These are phyloP conservation scores for Agonopterix arenella DNA, from an alignment of 2,888 invertebrate species.

Conservation along the genomic window DNA sequence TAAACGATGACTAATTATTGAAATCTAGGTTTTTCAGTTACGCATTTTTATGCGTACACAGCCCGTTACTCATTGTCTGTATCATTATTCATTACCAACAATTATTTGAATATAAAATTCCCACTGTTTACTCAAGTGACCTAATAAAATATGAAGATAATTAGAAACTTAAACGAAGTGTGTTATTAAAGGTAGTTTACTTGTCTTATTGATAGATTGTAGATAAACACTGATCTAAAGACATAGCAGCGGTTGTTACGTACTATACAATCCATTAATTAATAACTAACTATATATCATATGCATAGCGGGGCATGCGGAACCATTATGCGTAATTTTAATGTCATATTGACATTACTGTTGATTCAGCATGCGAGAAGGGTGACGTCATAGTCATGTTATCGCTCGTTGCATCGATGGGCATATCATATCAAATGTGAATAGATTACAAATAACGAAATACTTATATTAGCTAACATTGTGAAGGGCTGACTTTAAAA, in stretches of 20 bases:
- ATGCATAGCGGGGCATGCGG: constrained; percentile 25
- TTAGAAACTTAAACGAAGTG: constrained; percentile 17
- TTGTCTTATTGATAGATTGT: constrained; percentile 19
- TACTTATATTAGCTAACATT: too few relatives aligned
- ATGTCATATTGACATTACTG: constrained; percentile 33
- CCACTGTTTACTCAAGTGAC: constrained; percentile 11
- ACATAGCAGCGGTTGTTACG: too few relatives aligned
- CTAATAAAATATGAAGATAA: constrained; percentile 16
- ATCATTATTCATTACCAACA: not conserved
- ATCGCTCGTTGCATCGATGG: constrained; percentile 32
- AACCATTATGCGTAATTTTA: constrained; percentile 29
- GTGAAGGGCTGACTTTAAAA: too few relatives aligned
- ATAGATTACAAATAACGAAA: too few relatives aligned
- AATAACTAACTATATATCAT: not conserved
- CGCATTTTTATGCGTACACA: too few relatives aligned
- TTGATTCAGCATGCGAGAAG: constrained; percentile 34
- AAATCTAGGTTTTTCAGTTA: too few relatives aligned
- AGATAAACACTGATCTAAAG: constrained; percentile 22
- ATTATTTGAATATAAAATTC: constrained; percentile 1
- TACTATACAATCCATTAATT: too few relatives aligned
- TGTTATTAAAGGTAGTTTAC: constrained; percentile 19
- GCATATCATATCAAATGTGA: too few relatives aligned
- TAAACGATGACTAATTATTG: too few relatives aligned
- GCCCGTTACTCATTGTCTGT: not conserved
- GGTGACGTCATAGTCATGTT: constrained; percentile 30